A percentile compares a stretch with the other conserved stretches of the same genome.
Evolutionary conservation across 2,888 invertebrate species (phyloP).

Genomic region (Lamproptera curius): DNA sequence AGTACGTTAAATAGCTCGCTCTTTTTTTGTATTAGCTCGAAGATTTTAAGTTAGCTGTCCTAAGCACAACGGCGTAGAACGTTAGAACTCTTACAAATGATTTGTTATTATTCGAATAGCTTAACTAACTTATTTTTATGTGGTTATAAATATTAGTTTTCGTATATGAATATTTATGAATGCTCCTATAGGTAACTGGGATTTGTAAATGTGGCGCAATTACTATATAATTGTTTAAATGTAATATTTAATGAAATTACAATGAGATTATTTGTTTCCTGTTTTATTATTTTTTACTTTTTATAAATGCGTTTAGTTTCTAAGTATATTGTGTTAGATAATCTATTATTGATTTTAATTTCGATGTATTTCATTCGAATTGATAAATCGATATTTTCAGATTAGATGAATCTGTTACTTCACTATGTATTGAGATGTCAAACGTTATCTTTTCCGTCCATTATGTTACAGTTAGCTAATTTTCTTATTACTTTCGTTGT

Average conservation of each 20-base stretch:
- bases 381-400: too few relatives aligned
- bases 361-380: conserved; percentile 36
- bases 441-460: conserved; percentile 76
- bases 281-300: conserved; percentile 51
- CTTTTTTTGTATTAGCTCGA: conserved; percentile 12
- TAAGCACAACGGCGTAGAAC: conserved; percentile 50
- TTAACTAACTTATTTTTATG: conserved; percentile 54
- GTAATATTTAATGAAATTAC: conserved; percentile 67
- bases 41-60: conserved; percentile 43
- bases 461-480: conserved; percentile 47
- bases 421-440: too few relatives aligned
- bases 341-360: conserved; percentile 1
- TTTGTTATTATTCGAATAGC: conserved; percentile 44
- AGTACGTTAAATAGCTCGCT: conserved; percentile 27
- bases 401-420: too few relatives aligned
- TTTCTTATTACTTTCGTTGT: conserved; percentile 37
- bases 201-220: conserved; percentile 24
- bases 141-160: conserved; percentile 44
- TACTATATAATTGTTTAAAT: conserved; percentile 29
- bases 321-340: conserved; percentile 33
- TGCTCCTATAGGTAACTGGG: conserved; percentile 25
- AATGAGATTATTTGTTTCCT: conserved; percentile 67
- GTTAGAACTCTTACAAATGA: conserved; percentile 30
- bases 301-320: conserved; percentile 48
- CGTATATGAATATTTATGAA: conserved; percentile 30